Evolutionary conservation across 1,140 invertebrate species (phyloP).

Genomic region (Chrysoperla carnea): DNA sequence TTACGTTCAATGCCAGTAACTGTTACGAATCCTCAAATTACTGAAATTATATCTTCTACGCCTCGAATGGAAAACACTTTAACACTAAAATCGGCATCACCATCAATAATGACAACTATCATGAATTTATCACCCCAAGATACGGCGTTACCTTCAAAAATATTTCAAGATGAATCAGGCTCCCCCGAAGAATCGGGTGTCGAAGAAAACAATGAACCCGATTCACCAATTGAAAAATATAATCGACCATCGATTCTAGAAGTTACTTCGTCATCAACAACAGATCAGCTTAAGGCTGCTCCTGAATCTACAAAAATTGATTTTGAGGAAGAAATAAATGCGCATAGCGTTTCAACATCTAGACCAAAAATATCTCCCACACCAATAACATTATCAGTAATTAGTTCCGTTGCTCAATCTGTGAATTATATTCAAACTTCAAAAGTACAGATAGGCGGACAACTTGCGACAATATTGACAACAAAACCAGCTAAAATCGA

Average conservation of each 20-base stretch:
- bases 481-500: neutral
- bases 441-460: neutral
- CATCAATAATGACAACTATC: conserved; percentile 23
- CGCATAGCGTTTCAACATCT: neutral
- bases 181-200: conserved; percentile 33
- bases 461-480: neutral
- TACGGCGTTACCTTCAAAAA: conserved; percentile 34
- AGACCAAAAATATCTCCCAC: neutral
- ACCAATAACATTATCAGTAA: neutral
- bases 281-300: neutral
- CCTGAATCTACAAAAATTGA: neutral
- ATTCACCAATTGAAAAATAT: conserved; percentile 5
- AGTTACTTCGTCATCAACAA: neutral
- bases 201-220: conserved; percentile 23
- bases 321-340: neutral
- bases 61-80: conserved; percentile 20
- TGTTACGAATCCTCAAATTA: neutral
- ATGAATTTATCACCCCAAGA: conserved; percentile 34
- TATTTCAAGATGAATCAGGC: conserved; percentile 38
- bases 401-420: neutral
- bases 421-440: neutral
- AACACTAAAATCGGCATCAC: conserved; percentile 21
- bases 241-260: no score
- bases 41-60: neutral
- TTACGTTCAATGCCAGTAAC: neutral